Percentiles rank a stretch among this genome's conserved stretches.
Conservation (phyloP, 2,888 invertebrate genomes). For the Athetis lepigone region DNA sequence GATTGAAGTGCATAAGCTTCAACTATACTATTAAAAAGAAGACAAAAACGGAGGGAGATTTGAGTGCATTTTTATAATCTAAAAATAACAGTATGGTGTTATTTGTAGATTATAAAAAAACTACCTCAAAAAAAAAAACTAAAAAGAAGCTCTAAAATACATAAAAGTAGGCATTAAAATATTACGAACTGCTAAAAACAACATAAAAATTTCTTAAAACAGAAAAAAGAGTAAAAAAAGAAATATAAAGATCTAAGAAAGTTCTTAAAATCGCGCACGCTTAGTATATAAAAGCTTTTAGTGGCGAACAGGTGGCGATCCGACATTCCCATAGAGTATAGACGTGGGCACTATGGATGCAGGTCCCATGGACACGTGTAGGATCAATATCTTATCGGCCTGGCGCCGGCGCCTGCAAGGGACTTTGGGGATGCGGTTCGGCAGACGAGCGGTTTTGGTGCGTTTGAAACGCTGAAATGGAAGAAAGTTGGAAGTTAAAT, state of each 20-base stretch:
- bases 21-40: not conserved
- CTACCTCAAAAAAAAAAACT: not conserved
- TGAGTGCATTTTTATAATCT: slow-evolving; percentile 12
- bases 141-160: slow-evolving; percentile 15
- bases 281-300: slow-evolving; percentile 79
- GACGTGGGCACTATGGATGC: slow-evolving; percentile 66
- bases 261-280: slow-evolving; percentile 26
- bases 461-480: slow-evolving; percentile 5
- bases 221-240: not conserved
- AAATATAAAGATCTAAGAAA: slow-evolving; percentile 1
- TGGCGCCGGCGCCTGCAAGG: slow-evolving; percentile 84
- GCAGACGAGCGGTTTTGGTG: slow-evolving; percentile 68
- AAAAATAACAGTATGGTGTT: slow-evolving; percentile 5
- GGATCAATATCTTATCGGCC: slow-evolving; percentile 81
- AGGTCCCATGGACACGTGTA: slow-evolving; percentile 81
- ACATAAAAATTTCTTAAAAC: slow-evolving; percentile 17
- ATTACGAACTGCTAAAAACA: slow-evolving; percentile 30
- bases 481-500: too few species aligned
- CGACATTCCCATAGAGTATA: slow-evolving; percentile 75
- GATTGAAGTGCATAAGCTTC: not conserved
- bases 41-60: not conserved
- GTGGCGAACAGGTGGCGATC: slow-evolving; percentile 79
- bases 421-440: slow-evolving; percentile 68
- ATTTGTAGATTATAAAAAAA: too few species aligned
- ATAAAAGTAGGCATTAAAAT: slow-evolving; percentile 16